Evolutionary conservation across 2,888 invertebrate species (phyloP), one percentile per base, ranked within the genome.

Genomic region (Listrodromus nycthemerus): DNA sequence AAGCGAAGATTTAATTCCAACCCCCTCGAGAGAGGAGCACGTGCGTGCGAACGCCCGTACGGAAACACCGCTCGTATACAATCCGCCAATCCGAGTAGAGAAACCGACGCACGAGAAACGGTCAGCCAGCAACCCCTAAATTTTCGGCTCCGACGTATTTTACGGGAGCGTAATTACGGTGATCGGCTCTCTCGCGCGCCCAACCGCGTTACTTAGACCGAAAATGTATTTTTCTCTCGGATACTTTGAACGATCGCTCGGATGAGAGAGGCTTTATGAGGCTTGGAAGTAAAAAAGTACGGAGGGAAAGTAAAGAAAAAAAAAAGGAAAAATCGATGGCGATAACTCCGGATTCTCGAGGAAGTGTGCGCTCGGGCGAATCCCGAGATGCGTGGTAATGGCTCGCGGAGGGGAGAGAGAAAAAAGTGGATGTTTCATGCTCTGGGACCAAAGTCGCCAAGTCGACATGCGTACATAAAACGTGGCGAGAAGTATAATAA

Each of bases 111-210:
- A 21, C 45, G 69, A 30, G 37, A 52, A 19, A 48, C 13, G 16
- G 70, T n/a, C 65, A 63, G 61, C 52, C 50, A 52, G 70, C 71
- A 52, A 50, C 61, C 58, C 78, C 81, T 84, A 76, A 82, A 80
- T 77, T 85, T 86, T 87, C 74, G 81, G 76, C 76, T 66, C 67
- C 63, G 85, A 85, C 82, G 84, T 87, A 81, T 88, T 89, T 89
- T 88, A 89, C 88, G 87, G 87, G 85, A 81, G 75, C 86, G 83
- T 89, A 91, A 91, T 91, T 91, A 89, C 87, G 88, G 90, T 88
- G 86, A 88, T 90, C 85, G 83, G 73, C 73, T 76, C 80, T 83
- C 79, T 82, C 73, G 85, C 74, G 75, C 81, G 74, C 55, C 41
- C 48, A n/a, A 33, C 41, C 69, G 52, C 79, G 41, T 55, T 27